Evolutionary conservation across 2,888 invertebrate genomes (phyloP).

Genomic region (Tanytarsus gracilentus): DNA sequence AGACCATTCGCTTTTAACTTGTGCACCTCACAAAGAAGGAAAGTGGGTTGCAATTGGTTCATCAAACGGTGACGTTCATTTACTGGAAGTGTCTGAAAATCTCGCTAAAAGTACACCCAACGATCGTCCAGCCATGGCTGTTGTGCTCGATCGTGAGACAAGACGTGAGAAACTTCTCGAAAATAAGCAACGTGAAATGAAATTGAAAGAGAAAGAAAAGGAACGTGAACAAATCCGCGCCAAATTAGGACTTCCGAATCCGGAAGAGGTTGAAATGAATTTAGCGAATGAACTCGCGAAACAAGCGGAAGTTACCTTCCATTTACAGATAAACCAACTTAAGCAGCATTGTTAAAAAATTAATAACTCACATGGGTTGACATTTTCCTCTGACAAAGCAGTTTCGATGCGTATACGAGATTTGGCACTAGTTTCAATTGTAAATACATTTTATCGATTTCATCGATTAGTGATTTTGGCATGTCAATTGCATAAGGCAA

Average conservation of each 20-base stretch:
- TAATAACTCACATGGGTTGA: slow-evolving; percentile 33
- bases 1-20: slow-evolving; percentile 47
- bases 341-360: slow-evolving; percentile 33
- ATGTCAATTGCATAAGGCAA: slow-evolving; percentile 53
- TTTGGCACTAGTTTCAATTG: slow-evolving; percentile 76
- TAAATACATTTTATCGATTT: slow-evolving; percentile 53
- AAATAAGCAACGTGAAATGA: slow-evolving; percentile 50
- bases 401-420: slow-evolving; percentile 66
- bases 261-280: slow-evolving; percentile 16
- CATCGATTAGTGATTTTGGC: slow-evolving; percentile 41
- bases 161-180: slow-evolving; percentile 55
- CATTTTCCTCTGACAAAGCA: slow-evolving; percentile 45
- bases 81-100: slow-evolving; percentile 49
- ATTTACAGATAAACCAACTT: slow-evolving; percentile 10
- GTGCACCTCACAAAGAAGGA: slow-evolving; percentile 49
- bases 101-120: slow-evolving; percentile 47
- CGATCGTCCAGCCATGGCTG: slow-evolving; percentile 48
- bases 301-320: slow-evolving; percentile 15
- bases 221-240: slow-evolving; percentile 21
- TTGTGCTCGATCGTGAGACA: slow-evolving; percentile 50
- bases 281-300: slow-evolving; percentile 12
- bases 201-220: slow-evolving; percentile 41
- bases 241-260: slow-evolving; percentile 1
- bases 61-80: slow-evolving; percentile 47
- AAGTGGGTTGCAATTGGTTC: slow-evolving; percentile 48